Base-by-base conservation (phyloP, 2,888 invertebrate genomes). In the Corbicula japonica region DNA sequence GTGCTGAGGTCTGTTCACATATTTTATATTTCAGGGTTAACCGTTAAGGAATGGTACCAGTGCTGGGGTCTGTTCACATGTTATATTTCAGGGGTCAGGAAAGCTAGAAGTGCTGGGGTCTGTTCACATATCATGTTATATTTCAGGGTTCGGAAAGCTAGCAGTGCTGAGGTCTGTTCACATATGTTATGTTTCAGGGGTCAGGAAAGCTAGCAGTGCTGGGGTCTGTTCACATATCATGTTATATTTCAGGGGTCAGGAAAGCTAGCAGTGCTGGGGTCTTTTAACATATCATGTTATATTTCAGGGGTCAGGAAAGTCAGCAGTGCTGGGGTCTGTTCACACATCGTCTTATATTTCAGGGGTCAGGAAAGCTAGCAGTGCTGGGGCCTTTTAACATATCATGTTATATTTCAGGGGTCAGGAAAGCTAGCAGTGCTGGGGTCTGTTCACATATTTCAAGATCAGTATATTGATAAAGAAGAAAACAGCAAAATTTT, bases 1-100 rank as follows among this genome's bases (percentile, higher is more conserved):
- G 98, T 98, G 0, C 94, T 98, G 69, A 99, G 99, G 0, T 98
- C 99, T 0, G 97, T 97, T 0, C 96, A 97, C 91, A 96, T 99
- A 94, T 97, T 99, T 92, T 95, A 96, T n/a, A n/a, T n/a, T n/a
- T n/a, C n/a, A n/a, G n/a, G n/a, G 77, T 56, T 50, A 73, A 86
- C 84, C 76, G n/a, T n/a, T n/a, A n/a, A n/a, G n/a, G n/a, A n/a
- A 38, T 23, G n/a, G 2, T 62, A 60, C 10, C n/a, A 50, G 56
- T 56, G 35, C 34, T 60, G 5, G 26, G 5, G n/a, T 12, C 34
- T 8, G 23, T 41, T 28, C 10, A 10, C 18, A 48, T 46, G 5
- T 60, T 32, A n/a, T 44, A 28, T 82, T 65, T 46, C 77, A 87
- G 85, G 80, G 76, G 35, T 69, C 76, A 60, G 95, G 98, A 0